These are phyloP conservation scores for Hipposideros armiger DNA, from an alignment of 2,113 vertebrate genomes.

Conservation along the genomic window DNA sequence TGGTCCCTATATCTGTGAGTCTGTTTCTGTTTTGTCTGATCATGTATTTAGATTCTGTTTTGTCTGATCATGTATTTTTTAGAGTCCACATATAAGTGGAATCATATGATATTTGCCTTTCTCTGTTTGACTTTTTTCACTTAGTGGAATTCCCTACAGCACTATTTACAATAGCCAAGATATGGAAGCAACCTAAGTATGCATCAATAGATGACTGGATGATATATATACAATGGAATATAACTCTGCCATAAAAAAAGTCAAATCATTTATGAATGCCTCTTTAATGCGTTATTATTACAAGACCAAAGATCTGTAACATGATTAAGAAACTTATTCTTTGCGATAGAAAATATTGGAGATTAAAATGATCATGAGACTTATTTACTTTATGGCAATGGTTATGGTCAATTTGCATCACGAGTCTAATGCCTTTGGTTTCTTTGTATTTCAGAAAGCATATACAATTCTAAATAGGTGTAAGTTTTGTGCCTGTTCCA, in stretches of 20 bases:
- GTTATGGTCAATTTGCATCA: background rate
- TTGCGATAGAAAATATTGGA: background rate
- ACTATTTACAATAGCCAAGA: no score
- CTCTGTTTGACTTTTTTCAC: background rate
- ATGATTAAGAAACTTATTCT: background rate
- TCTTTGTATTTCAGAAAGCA: background rate
- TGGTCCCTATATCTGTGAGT: no score
- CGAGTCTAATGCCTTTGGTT: background rate
- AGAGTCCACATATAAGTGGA: background rate
- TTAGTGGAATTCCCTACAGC: no score
- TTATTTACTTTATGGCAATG: background rate
- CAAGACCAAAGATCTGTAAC: background rate
- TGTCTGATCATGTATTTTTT: no score
- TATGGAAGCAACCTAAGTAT: no score
- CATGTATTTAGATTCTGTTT: no score
- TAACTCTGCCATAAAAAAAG: background rate
- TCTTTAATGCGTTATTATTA: background rate
- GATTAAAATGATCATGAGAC: background rate
- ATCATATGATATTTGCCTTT: background rate
- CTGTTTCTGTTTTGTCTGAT: no score
- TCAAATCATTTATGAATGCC: background rate
- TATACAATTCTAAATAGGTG: background rate
- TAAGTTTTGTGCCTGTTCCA: background rate
- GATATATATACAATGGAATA: no score
- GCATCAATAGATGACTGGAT: background rate